Evolutionary conservation across 2,888 invertebrate species (phyloP), one percentile per base, ranked within the genome.

Genomic region (Pandemis heparana): DNA sequence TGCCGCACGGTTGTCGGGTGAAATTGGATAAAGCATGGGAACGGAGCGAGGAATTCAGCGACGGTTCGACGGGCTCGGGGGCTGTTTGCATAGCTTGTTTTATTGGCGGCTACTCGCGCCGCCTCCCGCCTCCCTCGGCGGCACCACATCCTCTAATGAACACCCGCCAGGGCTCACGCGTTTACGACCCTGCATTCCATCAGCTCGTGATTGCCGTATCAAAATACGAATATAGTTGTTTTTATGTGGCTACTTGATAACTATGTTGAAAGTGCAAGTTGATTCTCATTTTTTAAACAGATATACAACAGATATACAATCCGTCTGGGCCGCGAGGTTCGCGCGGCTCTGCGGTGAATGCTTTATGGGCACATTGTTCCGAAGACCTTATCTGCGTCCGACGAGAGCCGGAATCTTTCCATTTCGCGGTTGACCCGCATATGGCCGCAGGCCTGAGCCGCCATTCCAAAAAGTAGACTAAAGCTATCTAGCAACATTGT

Each of bases 1-100:
- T 87, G 85, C 87, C 88, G 83, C 87, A 88, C 85, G 85, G 88
- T 87, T 90, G 89, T 87, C 89, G 89, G 87, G 87, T 92, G 93
- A 92, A 94, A 93, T 92, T 88, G 92, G 92, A 94, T 92, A 92
- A 91, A 91, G 89, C 92, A 89, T 94, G 94, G 92, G 94, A 94
- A 94, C 91, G 81, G 82, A 85, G 83, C 80, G 84, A 82, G 92
- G 93, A 92, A 78, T 78, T 75, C 75, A 71, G 71, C 76, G 64
- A 16, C 53, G 65, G 51, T 18, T 56, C 65, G 65, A 9, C 65
- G 39, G 65, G 62, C 46, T 80, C 82, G 85, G 83, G 85, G 86
- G 85, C 86, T 91, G 91, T 92, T 92, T 90, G 92, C 92, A 93
- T 94, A 89, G 92, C 88, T 92, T 87, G 88, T 89, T 94, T 94